phyloP scores from a whole-genome alignment of 2,888 invertebrate species.

The Polyploca ridens region DNA sequence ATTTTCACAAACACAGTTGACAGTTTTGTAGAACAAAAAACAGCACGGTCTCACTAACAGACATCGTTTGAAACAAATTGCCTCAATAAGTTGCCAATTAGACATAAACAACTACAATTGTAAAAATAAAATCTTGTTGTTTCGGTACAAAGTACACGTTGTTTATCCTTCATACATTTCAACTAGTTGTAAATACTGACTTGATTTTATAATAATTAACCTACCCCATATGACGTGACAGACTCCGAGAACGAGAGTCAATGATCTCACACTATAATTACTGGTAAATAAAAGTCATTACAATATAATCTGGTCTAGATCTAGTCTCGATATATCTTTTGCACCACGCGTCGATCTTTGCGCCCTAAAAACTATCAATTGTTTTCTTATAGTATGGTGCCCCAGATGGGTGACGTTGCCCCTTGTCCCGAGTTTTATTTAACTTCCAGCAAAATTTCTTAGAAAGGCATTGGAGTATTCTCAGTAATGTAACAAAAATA shows the following conservation, averaged over 20 bases:
- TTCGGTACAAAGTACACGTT: background rate
- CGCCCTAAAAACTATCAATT: slow-evolving; percentile 59
- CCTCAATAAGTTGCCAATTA: background rate
- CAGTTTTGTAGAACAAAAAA: background rate
- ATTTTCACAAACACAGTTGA: background rate
- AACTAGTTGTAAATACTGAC: background rate
- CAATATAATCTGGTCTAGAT: slow-evolving; percentile 42
- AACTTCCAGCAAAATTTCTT: slow-evolving; percentile 31
- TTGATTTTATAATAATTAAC: background rate
- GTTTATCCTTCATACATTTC: background rate
- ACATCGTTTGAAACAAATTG: background rate
- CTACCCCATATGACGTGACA: background rate
- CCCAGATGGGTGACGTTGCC: slow-evolving; percentile 50
- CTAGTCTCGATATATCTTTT: slow-evolving; percentile 44
- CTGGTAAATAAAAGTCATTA: slow-evolving; percentile 33
- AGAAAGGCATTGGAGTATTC: background rate
- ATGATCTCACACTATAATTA: slow-evolving; percentile 45
- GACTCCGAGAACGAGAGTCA: slow-evolving; percentile 28
- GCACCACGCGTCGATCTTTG: slow-evolving; percentile 52
- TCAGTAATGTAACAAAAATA: slow-evolving; percentile 4
- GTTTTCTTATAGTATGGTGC: slow-evolving; percentile 39
- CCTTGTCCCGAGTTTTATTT: slow-evolving; percentile 38
- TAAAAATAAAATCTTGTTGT: background rate
- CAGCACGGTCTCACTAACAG: slow-evolving; percentile 1
- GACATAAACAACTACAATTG: background rate